Percentiles rank a stretch among this genome's conserved stretches.
Conservation (phyloP, 2,888 invertebrate species). For the Xanthia togata region DNA sequence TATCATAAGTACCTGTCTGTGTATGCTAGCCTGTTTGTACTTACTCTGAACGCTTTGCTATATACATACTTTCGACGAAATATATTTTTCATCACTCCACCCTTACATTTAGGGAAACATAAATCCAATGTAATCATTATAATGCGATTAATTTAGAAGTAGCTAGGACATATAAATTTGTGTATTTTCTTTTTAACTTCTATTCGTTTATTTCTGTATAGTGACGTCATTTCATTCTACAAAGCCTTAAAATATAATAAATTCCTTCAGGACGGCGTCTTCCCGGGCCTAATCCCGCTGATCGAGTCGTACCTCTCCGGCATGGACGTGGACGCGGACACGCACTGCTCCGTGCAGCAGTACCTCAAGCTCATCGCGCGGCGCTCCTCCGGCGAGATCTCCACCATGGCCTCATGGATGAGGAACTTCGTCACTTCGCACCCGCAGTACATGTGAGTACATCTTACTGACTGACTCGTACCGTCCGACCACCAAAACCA, state of each 20-base stretch:
- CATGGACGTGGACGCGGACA: conserved; percentile 99
- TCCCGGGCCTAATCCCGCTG: conserved; percentile 98
- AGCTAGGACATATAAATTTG: neutral
- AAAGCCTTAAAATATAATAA: neutral
- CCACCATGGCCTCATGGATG: conserved; percentile 98
- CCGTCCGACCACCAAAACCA: neutral
- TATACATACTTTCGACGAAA: too few relatives aligned
- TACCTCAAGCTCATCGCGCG: conserved; percentile 98
- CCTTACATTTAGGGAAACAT: neutral
- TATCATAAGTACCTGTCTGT: neutral
- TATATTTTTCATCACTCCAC: neutral
- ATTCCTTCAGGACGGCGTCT: conserved; percentile 94
- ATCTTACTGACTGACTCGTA: neutral
- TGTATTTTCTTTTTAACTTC: neutral
- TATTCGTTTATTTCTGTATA: neutral
- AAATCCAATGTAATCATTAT: neutral
- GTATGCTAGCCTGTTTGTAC: neutral
- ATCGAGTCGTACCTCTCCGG: conserved; percentile 98
- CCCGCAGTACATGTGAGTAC: conserved; percentile 92
- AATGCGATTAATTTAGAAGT: neutral
- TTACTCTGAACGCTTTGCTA: neutral
- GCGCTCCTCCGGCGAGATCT: conserved; percentile 96
- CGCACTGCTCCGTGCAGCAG: conserved; percentile 98
- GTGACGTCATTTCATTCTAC: neutral
- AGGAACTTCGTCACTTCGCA: conserved; percentile 96